phyloP scores from a whole-genome alignment of 2,113 vertebrate species.

The Alectura lathami region DNA sequence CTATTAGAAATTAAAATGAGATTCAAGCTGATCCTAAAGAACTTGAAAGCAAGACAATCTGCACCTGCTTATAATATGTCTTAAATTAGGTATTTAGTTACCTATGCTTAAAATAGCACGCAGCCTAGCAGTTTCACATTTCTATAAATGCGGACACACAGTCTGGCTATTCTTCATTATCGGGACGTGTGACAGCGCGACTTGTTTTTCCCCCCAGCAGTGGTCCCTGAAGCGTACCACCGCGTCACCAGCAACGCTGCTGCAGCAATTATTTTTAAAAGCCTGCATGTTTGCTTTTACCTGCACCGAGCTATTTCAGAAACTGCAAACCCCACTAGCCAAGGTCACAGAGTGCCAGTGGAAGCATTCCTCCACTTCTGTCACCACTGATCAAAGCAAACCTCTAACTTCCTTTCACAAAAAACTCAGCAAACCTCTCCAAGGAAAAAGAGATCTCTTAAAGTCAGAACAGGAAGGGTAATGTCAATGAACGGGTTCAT shows the following conservation, averaged over 20 bases:
- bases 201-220: not conserved
- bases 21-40: not conserved
- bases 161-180: not conserved
- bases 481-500: not conserved
- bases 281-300: not conserved
- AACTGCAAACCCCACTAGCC: not conserved
- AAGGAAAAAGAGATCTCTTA: not conserved
- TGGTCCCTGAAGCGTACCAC: rapidly evolving
- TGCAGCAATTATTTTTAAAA: not conserved
- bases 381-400: not conserved
- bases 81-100: not conserved
- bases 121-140: not conserved
- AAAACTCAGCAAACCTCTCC: not conserved
- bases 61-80: not conserved
- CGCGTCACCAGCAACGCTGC: not conserved
- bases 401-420: not conserved
- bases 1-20: not conserved
- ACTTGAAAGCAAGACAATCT: not conserved
- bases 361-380: not conserved
- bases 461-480: not conserved
- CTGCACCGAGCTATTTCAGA: not conserved
- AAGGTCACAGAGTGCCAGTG: not conserved
- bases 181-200: rapidly evolving
- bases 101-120: not conserved
- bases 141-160: not conserved